Conservation (phyloP, 2,113 vertebrate species). For the Isurus oxyrinchus region DNA sequence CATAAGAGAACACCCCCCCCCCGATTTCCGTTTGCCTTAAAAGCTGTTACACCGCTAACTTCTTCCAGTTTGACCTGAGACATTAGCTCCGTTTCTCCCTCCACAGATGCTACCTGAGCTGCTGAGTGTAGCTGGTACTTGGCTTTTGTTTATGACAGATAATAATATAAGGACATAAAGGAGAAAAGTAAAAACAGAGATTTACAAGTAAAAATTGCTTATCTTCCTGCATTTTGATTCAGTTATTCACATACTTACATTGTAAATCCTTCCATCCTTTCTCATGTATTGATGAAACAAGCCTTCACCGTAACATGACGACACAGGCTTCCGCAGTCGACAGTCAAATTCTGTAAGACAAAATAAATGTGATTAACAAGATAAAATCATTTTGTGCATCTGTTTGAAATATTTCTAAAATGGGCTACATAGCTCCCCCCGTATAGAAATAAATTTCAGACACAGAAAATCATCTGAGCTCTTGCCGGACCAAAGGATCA, state of each 20-base stretch:
- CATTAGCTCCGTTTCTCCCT: neutral
- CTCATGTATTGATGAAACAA: constrained; percentile 57
- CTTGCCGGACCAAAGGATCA: neutral
- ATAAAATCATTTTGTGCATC: constrained; percentile 38
- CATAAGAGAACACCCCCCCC: too few species aligned
- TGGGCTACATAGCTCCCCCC: neutral
- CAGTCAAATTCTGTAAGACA: constrained; percentile 59
- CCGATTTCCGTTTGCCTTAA: too few species aligned
- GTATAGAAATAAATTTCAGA: neutral
- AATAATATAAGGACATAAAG: neutral
- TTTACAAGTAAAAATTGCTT: neutral
- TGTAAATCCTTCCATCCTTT: constrained; percentile 56
- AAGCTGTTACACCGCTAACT: too few species aligned
- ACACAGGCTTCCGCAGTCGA: constrained; percentile 60
- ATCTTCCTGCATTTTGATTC: neutral
- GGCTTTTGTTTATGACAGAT: neutral
- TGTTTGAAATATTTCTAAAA: neutral
- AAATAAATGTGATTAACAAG: constrained; percentile 39
- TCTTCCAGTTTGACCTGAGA: neutral
- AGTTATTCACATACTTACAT: constrained; percentile 56
- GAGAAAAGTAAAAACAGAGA: neutral
- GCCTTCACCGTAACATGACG: constrained; percentile 64
- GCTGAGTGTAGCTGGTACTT: neutral
- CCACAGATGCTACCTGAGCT: neutral
- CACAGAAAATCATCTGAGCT: too few species aligned